Conservation (phyloP, 2,113 vertebrate species). For the Dendropsophus ebraccatus region DNA sequence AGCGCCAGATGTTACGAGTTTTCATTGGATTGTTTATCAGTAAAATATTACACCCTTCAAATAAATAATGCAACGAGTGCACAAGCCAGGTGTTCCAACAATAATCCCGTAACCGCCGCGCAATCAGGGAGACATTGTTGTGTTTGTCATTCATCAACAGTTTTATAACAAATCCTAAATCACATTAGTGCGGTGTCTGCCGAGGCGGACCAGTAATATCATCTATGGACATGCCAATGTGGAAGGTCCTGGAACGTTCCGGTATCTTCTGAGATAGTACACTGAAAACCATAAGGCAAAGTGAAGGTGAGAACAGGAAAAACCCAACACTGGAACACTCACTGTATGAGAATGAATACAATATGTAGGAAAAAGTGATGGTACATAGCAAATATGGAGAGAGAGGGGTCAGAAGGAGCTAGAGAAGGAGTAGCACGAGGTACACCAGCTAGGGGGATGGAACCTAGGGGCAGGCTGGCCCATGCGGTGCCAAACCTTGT, state of each 20-base stretch:
- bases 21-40: conserved; percentile 17
- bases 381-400: too few relatives aligned
- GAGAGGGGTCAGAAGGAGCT: too few relatives aligned
- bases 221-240: neutral
- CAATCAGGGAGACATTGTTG: neutral
- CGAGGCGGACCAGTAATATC: neutral
- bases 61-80: conserved; percentile 41
- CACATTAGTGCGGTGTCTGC: neutral
- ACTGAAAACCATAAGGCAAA: neutral
- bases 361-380: too few relatives aligned
- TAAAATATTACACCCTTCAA: conserved; percentile 22
- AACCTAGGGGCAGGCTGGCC: too few relatives aligned
- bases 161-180: conserved; percentile 20
- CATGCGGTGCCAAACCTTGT: too few relatives aligned
- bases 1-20: conserved; percentile 34
- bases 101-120: neutral
- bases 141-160: conserved; percentile 4
- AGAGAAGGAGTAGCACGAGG: too few relatives aligned
- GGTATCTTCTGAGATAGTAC: too few relatives aligned
- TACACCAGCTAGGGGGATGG: too few relatives aligned
- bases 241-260: neutral
- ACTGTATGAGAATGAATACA: too few relatives aligned
- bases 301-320: neutral
- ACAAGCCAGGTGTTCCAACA: conserved; percentile 38
- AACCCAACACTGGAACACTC: neutral